Percentiles rank a stretch among this genome's conserved stretches.
phyloP scores from a whole-genome alignment of 2,888 invertebrate genomes.

The Andrena hattorfiana region DNA sequence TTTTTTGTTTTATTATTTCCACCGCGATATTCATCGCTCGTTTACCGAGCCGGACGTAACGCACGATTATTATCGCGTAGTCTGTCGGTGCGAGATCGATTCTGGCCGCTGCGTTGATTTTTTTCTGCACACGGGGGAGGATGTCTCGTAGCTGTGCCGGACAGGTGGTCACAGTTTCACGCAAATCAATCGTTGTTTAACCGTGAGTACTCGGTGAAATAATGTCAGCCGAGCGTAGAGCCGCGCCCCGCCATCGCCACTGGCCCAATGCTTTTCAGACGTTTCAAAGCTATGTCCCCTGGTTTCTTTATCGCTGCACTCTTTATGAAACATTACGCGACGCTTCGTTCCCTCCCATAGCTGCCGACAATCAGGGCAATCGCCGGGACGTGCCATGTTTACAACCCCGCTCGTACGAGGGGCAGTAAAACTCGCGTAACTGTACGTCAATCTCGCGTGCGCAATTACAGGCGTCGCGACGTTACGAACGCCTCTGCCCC shows the following conservation, averaged over 20 bases:
- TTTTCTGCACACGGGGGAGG: not conserved
- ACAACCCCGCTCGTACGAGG: not conserved
- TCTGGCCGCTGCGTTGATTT: not conserved
- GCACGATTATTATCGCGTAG: constrained; percentile 11
- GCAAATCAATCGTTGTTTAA: constrained; percentile 21
- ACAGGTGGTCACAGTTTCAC: constrained; percentile 13
- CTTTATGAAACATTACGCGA: not conserved
- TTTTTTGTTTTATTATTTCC: not conserved
- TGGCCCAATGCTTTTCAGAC: not conserved
- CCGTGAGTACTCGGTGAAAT: not conserved
- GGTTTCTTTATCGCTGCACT: constrained; percentile 1
- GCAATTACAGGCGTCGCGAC: constrained; percentile 6
- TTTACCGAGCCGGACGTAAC: not conserved
- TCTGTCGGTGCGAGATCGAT: not conserved
- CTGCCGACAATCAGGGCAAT: constrained; percentile 13
- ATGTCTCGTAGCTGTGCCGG: constrained; percentile 2
- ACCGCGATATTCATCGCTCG: not conserved
- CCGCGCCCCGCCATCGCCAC: not conserved
- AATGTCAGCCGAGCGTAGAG: not conserved
- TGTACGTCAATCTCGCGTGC: constrained; percentile 5
- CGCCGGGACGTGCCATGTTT: constrained; percentile 2
- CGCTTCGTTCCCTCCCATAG: constrained; percentile 3
- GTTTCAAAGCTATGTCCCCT: not conserved
- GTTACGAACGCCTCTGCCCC: not conserved
- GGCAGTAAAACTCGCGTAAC: constrained; percentile 11